Base-by-base conservation (phyloP, 2,113 vertebrate species). In the Mirounga angustirostris region DNA sequence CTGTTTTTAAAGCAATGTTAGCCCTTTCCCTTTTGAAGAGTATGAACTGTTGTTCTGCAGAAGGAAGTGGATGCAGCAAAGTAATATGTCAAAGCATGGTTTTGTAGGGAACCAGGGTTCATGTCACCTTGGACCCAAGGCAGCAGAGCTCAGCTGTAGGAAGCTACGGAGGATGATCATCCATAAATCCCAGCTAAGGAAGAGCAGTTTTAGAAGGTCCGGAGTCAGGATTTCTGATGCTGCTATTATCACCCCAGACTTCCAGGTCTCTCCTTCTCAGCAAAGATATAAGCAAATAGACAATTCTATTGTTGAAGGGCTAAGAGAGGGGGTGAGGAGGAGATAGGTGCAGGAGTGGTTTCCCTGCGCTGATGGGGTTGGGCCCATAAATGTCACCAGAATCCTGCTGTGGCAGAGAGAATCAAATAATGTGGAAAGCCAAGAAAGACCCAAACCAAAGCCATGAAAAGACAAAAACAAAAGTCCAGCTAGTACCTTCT, bases 371-470 rank as follows among this genome's bases (percentile, higher is more conserved):
- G 13, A 46, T 43, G 13, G 19, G 5, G 3, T 14, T n/a, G 52
- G 74, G 26, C 12, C 50, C 15, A 1, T 74, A 46, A 56, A 46
- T 59, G 52, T 86, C 58, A 54, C 54, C 28, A 89, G 74, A 9
- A 14, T 61, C 59, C 28, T 43, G 7, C 91, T 93, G 61, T 86
- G 28, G 67, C n/a, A 67, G 46, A 95, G 12, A 95, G 30, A 96
- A 82, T 24, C 46, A 79, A 74, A 79, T 56, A 82, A 61, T 80
- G 46, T 85, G 71, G 56, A 88, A 36, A 69, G 12, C 4, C 58
- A 87, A 91, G 28, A 18, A 82, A 88, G 69, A 89, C 24, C 19
- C 61, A 95, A 93, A 91, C 30, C 59, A 63, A 95, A 71, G 46
- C 14, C 80, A 78, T 33, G 15, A 79, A 33, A 78, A 76, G 58